Evolutionary conservation across 2,888 invertebrate species (phyloP).

Genomic region (Gortyna flavago): DNA sequence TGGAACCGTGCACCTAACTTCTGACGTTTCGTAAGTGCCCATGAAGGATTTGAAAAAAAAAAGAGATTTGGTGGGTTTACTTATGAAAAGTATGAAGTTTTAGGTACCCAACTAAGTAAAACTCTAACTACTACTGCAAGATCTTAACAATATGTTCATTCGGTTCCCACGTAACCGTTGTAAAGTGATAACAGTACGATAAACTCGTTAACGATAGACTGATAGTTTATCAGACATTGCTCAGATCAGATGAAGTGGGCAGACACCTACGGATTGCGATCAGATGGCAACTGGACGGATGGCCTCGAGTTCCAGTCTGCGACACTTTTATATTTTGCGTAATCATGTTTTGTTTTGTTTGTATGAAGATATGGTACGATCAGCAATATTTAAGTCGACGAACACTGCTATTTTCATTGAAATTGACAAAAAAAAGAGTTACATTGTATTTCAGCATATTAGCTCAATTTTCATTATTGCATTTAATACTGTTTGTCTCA

Average conservation of each 20-base stretch:
- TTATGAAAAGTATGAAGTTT: not conserved
- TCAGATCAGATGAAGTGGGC: slow-evolving; percentile 53
- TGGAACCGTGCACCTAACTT: too few species aligned
- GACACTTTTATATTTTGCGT: slow-evolving; percentile 10
- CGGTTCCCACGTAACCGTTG: slow-evolving; percentile 42
- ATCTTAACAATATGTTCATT: slow-evolving; percentile 37
- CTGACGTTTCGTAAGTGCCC: too few species aligned
- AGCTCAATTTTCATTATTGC: too few species aligned
- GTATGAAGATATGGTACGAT: not conserved
- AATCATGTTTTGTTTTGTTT: too few species aligned
- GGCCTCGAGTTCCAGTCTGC: slow-evolving; percentile 54
- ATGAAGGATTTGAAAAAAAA: too few species aligned
- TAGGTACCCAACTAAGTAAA: not conserved
- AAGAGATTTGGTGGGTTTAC: not conserved
- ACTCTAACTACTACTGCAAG: not conserved
- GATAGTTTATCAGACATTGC: slow-evolving; percentile 56
- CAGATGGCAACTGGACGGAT: slow-evolving; percentile 23
- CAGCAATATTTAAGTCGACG: not conserved
- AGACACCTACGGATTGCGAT: slow-evolving; percentile 27
- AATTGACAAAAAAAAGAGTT: not conserved
- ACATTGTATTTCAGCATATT: too few species aligned
- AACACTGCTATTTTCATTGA: not conserved
- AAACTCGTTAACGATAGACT: slow-evolving; percentile 16
- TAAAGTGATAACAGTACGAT: slow-evolving; percentile 45
- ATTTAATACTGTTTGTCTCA: too few species aligned